Conservation (phyloP, 2,797 vertebrate species). For the Sylvilagus floridanus region DNA sequence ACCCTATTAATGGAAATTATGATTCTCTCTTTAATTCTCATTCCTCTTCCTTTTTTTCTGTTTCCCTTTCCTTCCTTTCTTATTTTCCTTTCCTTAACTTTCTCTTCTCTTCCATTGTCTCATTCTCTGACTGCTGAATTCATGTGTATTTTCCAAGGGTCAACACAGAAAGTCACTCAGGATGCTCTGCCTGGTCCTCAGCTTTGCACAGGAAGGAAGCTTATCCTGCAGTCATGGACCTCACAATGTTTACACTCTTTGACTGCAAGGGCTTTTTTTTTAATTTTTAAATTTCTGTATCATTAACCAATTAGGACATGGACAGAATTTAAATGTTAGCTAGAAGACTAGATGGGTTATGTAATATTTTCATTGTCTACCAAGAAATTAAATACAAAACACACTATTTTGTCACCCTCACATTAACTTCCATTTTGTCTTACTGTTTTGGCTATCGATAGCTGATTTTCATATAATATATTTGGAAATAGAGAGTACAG, state of each 20-base stretch:
- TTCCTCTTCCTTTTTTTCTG: neutral
- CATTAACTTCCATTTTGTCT: neutral
- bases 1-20: neutral
- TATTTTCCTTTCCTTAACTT: neutral
- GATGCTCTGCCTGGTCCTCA: neutral
- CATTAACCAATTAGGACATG: neutral
- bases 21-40: too few species aligned
- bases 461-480: neutral
- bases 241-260: neutral
- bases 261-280: neutral
- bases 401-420: neutral
- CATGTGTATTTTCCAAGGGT: neutral
- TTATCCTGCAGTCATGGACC: neutral
- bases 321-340: constrained; percentile 40
- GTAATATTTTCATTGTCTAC: neutral
- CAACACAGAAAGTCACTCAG: neutral
- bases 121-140: neutral
- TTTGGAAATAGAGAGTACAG: neutral
- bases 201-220: neutral
- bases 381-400: neutral
- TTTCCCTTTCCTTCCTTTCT: too few species aligned
- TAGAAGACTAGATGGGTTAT: neutral
- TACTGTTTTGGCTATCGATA: neutral
- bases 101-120: neutral
- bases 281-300: neutral